A percentile compares a stretch with the other conserved stretches of the same genome.
Evolutionary conservation across 1,140 invertebrate species (phyloP).

Genomic region (Ephestia elutella): DNA sequence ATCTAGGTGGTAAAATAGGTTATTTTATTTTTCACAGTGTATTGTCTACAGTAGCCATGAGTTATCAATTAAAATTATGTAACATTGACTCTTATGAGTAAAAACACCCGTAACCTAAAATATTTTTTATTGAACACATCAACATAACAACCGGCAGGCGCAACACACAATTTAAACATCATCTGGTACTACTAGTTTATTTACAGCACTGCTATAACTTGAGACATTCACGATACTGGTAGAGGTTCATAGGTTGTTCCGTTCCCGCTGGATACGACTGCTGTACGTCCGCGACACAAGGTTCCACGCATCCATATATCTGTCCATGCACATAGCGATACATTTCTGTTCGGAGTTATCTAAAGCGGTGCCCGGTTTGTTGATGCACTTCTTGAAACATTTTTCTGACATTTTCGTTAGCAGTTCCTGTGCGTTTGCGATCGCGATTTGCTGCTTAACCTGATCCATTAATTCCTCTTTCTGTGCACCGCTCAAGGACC

Average conservation of each 20-base stretch:
- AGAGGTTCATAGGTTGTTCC: conserved; percentile 71
- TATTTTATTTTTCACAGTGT: too few relatives aligned
- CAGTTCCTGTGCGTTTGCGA: conserved; percentile 95
- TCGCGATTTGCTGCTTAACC: conserved; percentile 96
- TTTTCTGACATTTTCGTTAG: conserved; percentile 97
- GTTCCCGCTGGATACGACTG: conserved; percentile 85
- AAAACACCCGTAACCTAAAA: conserved; percentile 47
- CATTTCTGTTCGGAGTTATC: conserved; percentile 98
- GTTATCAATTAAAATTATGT: conserved; percentile 11
- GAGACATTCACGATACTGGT: conserved; percentile 18
- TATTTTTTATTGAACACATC: conserved; percentile 55
- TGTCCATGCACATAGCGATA: conserved; percentile 97
- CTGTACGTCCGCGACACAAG: conserved; percentile 90
- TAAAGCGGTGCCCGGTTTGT: conserved; percentile 91
- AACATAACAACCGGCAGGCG: conserved; percentile 50
- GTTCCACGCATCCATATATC: conserved; percentile 97
- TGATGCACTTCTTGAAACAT: conserved; percentile 96
- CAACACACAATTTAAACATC: conserved; percentile 56
- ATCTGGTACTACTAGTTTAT: conserved; percentile 61
- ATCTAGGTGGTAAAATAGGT: neutral
- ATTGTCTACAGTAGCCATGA: neutral
- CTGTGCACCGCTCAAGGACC: conserved; percentile 78
- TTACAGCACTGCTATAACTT: conserved; percentile 49
- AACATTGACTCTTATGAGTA: conserved; percentile 9
- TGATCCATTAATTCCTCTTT: conserved; percentile 95